A percentile compares a stretch with the other conserved stretches of the same genome.
Evolutionary conservation across 2,797 vertebrate species (phyloP).

Genomic region (Enteromius thamalakanensis): DNA sequence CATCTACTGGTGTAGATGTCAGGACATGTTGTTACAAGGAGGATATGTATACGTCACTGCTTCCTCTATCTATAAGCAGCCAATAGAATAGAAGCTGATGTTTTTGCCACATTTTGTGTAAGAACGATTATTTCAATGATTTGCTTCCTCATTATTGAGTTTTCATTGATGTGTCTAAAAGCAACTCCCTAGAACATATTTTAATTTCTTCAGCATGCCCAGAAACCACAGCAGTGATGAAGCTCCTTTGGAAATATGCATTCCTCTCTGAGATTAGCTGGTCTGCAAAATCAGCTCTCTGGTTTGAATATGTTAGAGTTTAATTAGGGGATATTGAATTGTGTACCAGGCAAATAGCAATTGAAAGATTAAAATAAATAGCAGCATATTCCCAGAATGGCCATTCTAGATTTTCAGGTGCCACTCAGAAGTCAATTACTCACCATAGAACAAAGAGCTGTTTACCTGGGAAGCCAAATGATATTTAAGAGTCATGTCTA

Average conservation of each 20-base stretch:
- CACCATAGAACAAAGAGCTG: neutral
- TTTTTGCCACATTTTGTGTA: neutral
- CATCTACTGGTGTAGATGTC: neutral
- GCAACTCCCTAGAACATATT: slow-evolving; percentile 18
- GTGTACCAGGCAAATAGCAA: neutral
- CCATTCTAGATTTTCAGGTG: neutral
- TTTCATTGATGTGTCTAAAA: slow-evolving; percentile 27
- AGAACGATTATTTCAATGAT: neutral
- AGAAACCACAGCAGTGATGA: slow-evolving; percentile 22
- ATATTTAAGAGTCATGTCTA: neutral
- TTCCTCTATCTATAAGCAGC: slow-evolving; percentile 4
- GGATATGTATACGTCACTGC: neutral
- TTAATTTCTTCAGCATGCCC: slow-evolving; percentile 1
- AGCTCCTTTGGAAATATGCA: slow-evolving; percentile 19
- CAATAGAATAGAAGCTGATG: slow-evolving; percentile 21
- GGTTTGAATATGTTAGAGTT: slow-evolving; percentile 9
- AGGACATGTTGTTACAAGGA: neutral
- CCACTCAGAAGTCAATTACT: neutral
- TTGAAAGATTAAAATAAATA: neutral
- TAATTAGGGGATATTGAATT: slow-evolving; percentile 7
- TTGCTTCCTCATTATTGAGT: slow-evolving; percentile 1
- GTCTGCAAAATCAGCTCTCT: slow-evolving; percentile 15
- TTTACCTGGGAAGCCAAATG: neutral
- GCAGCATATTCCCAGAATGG: neutral
- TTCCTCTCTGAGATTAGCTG: slow-evolving; percentile 14